Evolutionary conservation across 2,113 vertebrate genomes (phyloP).

Genomic region (Pterocles orientalis): DNA sequence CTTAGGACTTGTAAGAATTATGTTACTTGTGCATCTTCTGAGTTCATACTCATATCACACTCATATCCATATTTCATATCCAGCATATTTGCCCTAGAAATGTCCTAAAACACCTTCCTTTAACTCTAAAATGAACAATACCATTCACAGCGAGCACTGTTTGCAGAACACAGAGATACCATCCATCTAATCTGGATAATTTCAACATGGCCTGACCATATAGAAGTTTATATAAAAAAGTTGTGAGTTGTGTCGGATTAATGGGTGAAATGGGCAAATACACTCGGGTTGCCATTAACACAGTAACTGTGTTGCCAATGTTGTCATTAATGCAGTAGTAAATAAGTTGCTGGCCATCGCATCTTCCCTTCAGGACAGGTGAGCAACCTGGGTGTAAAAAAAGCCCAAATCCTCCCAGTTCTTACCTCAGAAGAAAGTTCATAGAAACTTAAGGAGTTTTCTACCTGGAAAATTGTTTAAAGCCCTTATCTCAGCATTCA

Average conservation of each 20-base stretch:
- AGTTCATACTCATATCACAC: neutral
- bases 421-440: neutral
- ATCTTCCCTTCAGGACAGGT: neutral
- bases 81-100: neutral
- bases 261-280: neutral
- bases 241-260: accelerated
- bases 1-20: neutral
- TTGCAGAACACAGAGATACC: neutral
- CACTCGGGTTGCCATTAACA: neutral
- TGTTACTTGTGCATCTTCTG: neutral
- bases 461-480: neutral
- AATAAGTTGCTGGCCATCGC: neutral
- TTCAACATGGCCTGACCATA: neutral
- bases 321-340: neutral
- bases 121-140: neutral
- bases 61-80: neutral
- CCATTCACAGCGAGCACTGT: neutral
- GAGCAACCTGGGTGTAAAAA: neutral
- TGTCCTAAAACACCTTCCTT: neutral
- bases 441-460: neutral
- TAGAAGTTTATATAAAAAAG: neutral
- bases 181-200: neutral
- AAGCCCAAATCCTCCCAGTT: neutral
- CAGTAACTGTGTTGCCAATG: neutral
- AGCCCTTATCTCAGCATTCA: neutral